Percentiles rank a stretch among this genome's conserved stretches.
These are phyloP conservation scores for Drosophila kambysellisi DNA, from an alignment of 2,888 invertebrate genomes.

Conservation along the genomic window DNA sequence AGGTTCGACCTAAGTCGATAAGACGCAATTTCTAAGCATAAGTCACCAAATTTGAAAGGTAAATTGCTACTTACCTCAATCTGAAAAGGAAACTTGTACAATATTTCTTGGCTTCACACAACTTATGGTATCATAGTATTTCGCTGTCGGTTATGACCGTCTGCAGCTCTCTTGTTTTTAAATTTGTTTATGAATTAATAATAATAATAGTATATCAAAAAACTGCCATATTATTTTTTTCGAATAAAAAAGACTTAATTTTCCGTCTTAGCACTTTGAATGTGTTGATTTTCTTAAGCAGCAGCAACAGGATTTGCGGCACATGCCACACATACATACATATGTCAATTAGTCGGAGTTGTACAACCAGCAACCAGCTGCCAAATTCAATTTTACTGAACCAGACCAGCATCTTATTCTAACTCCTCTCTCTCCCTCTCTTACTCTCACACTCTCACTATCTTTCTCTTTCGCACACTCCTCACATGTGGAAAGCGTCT, in stretches of 20 bases:
- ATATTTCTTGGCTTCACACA: no score
- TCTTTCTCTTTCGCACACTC: not conserved
- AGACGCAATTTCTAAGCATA: no score
- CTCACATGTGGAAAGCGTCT: conserved; percentile 16
- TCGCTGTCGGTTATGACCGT: no score
- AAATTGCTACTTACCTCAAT: no score
- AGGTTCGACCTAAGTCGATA: no score
- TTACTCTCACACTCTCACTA: not conserved
- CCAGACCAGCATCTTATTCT: conserved; percentile 8
- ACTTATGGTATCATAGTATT: no score
- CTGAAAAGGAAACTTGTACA: no score
- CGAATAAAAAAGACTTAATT: not conserved
- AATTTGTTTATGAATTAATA: not conserved
- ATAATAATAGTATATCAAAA: not conserved
- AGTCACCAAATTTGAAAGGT: no score
- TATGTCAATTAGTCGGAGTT: conserved; percentile 73
- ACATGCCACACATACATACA: conserved; percentile 71
- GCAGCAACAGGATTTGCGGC: conserved; percentile 18
- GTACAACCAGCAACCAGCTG: conserved; percentile 68
- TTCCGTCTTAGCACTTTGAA: conserved; percentile 1
- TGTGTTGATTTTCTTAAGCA: conserved; percentile 41
- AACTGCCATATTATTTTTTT: not conserved
- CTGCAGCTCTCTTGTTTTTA: no score
- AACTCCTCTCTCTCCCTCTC: not conserved
- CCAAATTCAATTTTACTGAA: conserved; percentile 75